Base-by-base conservation (phyloP, 2,888 invertebrate species). In the Ophioninae sp. region DNA sequence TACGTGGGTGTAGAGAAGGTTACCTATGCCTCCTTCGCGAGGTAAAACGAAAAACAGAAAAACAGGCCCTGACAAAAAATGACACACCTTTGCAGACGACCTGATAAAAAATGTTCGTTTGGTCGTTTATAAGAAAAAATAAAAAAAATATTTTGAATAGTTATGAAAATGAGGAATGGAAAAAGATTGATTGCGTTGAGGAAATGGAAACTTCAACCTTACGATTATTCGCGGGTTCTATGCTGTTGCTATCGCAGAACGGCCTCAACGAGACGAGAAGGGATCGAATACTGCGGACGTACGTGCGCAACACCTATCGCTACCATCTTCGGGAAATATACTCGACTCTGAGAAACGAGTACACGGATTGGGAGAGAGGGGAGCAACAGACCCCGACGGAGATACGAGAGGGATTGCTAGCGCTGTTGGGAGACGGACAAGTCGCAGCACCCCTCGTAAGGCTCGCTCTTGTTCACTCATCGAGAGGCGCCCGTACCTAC, bases 291-390 rank as follows among this genome's bases (percentile, higher is more conserved):
- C 94, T 98, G 88, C 95, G 99, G 93, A 98, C 98, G 70, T 97
- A 97, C 93, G 98, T 99, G 85, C 95, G 98, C 86, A 99, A 99
- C 94, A 96, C 98, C 81, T 99, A 97, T 93, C 96, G 97, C 92
- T 99, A 97, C 94, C 99, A 99, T 93, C 95, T 98, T 88, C 98
- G 98, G 93, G 98, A 99, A 94, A 98, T 98, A 91, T 97, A 97
- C 93, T 98, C 98, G 75, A 98, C 98, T 76, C 94, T 99, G 56
- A 94, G 96, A 93, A 98, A 99, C 93, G 98, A 99, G 93, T 99
- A 99, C 93, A 98, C 98, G 82, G 98, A 99, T 93, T 99, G 99
- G 98, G 98, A 97, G 93, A 95, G 96, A 89, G 96, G 97, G 2
- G 96, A 97, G 87, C 96, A 97, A 87, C 96, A 97, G 90, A 97